A percentile compares a stretch with the other conserved stretches of the same genome.
These are phyloP conservation scores for Drosophila meridionalis DNA, from an alignment of 2,888 invertebrate species.

Conservation along the genomic window DNA sequence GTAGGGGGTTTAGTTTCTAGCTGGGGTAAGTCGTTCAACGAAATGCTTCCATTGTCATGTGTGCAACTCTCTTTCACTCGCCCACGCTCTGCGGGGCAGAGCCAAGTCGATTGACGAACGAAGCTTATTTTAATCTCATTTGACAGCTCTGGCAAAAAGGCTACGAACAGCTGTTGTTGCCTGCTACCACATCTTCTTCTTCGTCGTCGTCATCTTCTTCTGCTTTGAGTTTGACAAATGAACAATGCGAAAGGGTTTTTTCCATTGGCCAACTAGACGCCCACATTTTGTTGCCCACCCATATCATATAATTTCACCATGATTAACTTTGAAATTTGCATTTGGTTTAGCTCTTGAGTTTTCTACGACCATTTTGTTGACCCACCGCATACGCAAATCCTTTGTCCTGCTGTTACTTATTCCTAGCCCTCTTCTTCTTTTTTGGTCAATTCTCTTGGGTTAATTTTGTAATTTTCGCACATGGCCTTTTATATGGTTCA, in stretches of 20 bases:
- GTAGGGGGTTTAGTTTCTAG: not conserved
- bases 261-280: not conserved
- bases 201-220: not conserved
- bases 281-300: not conserved
- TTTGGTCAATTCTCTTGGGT: constrained; percentile 56
- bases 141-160: constrained; percentile 71
- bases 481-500: constrained; percentile 59
- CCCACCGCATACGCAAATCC: constrained; percentile 52
- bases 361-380: constrained; percentile 63
- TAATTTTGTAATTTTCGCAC: constrained; percentile 70
- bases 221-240: constrained; percentile 72
- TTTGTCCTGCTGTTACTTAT: constrained; percentile 26
- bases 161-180: constrained; percentile 69
- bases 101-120: constrained; percentile 80
- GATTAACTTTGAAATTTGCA: constrained; percentile 78
- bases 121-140: constrained; percentile 82
- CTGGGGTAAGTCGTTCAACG: constrained; percentile 20
- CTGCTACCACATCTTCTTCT: not conserved
- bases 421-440: not conserved
- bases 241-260: constrained; percentile 53
- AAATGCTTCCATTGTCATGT: constrained; percentile 56
- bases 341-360: constrained; percentile 30
- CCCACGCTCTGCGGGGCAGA: constrained; percentile 17
- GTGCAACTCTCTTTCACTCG: constrained; percentile 32
- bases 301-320: constrained; percentile 71